Evolutionary conservation across 2,888 invertebrate genomes (phyloP), one percentile per base, ranked within the genome.

Genomic region (Calephelis perditalis): DNA sequence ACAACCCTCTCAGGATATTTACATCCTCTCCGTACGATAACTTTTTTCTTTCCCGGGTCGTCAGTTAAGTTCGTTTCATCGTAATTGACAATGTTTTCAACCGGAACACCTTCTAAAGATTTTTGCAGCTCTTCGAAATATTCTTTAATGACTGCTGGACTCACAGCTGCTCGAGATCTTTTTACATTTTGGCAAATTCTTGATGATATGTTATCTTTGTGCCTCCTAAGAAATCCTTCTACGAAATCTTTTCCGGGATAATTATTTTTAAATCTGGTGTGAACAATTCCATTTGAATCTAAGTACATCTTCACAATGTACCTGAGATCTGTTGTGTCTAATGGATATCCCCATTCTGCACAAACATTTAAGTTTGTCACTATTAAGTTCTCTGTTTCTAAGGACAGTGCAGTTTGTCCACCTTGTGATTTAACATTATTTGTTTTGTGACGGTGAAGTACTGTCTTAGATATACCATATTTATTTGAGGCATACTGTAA

Each of bases 1-100:
- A 40, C 36, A 12, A 56, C 43, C 7, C 40, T 62, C 81, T 76
- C 59, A 73, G 76, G 73, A 61, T 81, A 74, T 64, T 79, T 79
- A 3, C 61, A 49, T 10, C 77, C 75, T 62, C 71, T 61, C 57
- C 70, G 59, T 47, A 70, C 66, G 7, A 69, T 65, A 49, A 67
- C 67, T 67, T 70, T 70, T 43, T 67, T 58, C 35, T 62, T 54
- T 8, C 66, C 69, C 43, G 69, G 64, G 57, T 65, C 67, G 56
- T 63, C 65, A 40, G 62, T 61, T 9, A 67, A 60, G 60, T 66
- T 67, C 9, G 44, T 44, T 44, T 44, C 44, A 44, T 44, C 44
- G 44, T 44, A 44, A 44, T 44, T 44, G 44, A 64, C 45, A 15
- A 65, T 63, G 43, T 64, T 62, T 61, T 59, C 62, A 63, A 65